Base-by-base conservation (phyloP, 2,113 vertebrate genomes). In the Elachura formosa region DNA sequence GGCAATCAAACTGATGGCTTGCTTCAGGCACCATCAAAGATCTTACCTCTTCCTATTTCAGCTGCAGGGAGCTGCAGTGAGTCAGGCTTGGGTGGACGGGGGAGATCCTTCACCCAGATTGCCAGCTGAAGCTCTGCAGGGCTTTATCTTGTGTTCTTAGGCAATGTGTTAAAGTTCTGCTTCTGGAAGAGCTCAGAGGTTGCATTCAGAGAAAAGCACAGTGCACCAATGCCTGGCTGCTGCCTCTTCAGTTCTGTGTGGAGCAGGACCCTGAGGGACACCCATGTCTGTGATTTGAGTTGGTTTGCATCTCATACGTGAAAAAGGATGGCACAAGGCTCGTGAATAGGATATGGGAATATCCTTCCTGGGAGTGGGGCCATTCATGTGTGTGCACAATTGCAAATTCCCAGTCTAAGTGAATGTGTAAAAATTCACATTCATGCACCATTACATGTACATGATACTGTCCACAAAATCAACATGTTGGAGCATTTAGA, bases 41-140 rank as follows among this genome's bases (percentile, higher is more conserved):
- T 54, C 78, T 76, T 83, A 61, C 20, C 94, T 78, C 67, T 95
- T 91, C n/a, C 1, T 41, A 76, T 62, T 80, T 58, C 7, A 3
- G 28, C 71, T 90, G 74, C 92, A 73, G 75, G 67, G 63, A 93
- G 71, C 82, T 88, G 67, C 90, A 52, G 43, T 96, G 96, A 96
- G 78, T 96, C 95, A 96, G 79, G 38, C 55, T 82, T 85, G 96
- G 95, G 96, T 77, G 95, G 95, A 92, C 82, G 49, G 91, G 84
- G 41, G 15, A 94, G 94, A 96, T 96, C 67, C 88, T 94, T 88
- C 94, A 92, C 88, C 90, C 96, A 90, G 90, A 96, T 95, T 94
- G 82, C 94, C 90, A 55, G 94, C 92, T 93, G 10, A 15, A 90
- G 94, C 96, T 95, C 95, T 92, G 78, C 46, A 26, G 67, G 38